Conservation (phyloP, 1,140 invertebrate species). For the Ceratoteleas bidentatus region DNA sequence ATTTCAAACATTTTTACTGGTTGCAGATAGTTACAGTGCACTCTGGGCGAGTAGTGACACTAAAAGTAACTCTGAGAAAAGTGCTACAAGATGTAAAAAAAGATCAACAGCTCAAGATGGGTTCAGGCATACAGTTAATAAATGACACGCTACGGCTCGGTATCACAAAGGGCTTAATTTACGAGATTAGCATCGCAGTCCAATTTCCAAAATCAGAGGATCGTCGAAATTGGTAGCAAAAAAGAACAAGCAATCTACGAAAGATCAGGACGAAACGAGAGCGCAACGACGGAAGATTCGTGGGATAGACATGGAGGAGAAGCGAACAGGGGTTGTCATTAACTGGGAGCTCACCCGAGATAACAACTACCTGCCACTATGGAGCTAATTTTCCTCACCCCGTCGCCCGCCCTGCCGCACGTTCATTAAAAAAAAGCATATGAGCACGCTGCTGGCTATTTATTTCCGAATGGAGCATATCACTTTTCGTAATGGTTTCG, state of each 20-base stretch:
- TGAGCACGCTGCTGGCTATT: conserved; percentile 69
- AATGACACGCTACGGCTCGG: conserved; percentile 51
- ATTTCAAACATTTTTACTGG: too few relatives aligned
- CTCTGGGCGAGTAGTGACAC: too few relatives aligned
- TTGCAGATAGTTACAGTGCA: too few relatives aligned
- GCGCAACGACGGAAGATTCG: conserved; percentile 32
- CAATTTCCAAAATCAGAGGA: conserved; percentile 63
- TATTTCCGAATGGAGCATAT: conserved; percentile 73
- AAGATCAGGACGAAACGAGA: conserved; percentile 32
- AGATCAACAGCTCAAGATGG: not conserved
- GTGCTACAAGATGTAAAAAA: not conserved
- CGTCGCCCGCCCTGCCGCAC: conserved; percentile 32
- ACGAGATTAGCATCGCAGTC: conserved; percentile 51
- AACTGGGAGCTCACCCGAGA: conserved; percentile 80
- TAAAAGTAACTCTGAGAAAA: too few relatives aligned
- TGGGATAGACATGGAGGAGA: conserved; percentile 65
- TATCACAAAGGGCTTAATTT: conserved; percentile 57
- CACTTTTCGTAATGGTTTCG: conserved; percentile 71
- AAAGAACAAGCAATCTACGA: conserved; percentile 15
- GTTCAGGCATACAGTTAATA: conserved; percentile 40
- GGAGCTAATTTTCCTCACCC: conserved; percentile 78
- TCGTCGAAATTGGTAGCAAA: conserved; percentile 34
- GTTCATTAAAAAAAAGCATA: conserved; percentile 75
- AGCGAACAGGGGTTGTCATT: conserved; percentile 79
- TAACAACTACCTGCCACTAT: conserved; percentile 81